phyloP scores from a whole-genome alignment of 2,888 invertebrate genomes.

The Ctenicera cuprea region DNA sequence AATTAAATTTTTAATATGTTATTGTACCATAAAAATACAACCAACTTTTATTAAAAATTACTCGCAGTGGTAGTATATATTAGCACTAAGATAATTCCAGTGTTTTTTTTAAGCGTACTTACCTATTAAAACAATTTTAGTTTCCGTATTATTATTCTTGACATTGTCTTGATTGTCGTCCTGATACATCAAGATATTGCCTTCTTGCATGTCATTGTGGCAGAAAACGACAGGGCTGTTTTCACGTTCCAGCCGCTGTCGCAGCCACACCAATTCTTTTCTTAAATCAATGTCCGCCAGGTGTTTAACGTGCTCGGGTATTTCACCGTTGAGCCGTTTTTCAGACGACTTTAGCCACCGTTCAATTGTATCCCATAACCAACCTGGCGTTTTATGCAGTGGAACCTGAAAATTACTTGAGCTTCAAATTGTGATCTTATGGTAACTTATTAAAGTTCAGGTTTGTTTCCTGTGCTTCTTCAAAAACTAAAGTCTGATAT shows the following conservation, averaged over 20 bases:
- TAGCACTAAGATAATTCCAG: no score
- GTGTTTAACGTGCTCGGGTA: slow-evolving; percentile 63
- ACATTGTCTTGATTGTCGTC: slow-evolving; percentile 67
- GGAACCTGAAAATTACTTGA: slow-evolving; percentile 78
- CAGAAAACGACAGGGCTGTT: slow-evolving; percentile 92
- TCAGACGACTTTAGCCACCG: slow-evolving; percentile 82
- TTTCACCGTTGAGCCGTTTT: slow-evolving; percentile 70
- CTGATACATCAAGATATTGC: slow-evolving; percentile 79
- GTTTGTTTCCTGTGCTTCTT: slow-evolving; percentile 43
- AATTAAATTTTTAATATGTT: no score
- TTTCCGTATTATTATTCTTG: slow-evolving; percentile 61
- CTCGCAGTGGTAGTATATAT: no score
- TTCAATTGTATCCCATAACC: slow-evolving; percentile 94
- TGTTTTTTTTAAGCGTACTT: no score
- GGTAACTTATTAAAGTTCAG: slow-evolving; percentile 32
- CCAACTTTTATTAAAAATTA: no score
- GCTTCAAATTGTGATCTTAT: slow-evolving; percentile 33
- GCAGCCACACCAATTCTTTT: slow-evolving; percentile 83
- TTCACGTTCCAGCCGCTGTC: slow-evolving; percentile 75
- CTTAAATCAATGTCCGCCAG: slow-evolving; percentile 74
- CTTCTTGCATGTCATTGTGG: slow-evolving; percentile 97
- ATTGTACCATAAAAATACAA: no score
- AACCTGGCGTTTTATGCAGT: slow-evolving; percentile 95
- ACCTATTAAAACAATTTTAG: slow-evolving; percentile 70
- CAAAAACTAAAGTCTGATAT: slow-evolving; percentile 2